Evolutionary conservation across 1,140 invertebrate species (phyloP).

Genomic region (Scaptomyza hsui): DNA sequence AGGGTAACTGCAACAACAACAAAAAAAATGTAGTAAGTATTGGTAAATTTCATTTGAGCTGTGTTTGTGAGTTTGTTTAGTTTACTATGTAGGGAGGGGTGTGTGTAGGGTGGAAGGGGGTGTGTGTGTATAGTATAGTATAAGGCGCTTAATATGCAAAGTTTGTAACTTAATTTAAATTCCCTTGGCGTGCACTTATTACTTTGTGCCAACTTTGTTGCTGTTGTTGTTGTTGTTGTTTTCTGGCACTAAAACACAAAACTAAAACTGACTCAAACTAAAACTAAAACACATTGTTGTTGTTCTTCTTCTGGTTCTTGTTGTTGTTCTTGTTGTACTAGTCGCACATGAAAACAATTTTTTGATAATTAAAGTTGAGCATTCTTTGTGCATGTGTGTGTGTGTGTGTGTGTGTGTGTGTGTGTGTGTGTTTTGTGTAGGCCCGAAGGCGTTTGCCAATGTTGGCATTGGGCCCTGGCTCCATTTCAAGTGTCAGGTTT

Average conservation of each 20-base stretch:
- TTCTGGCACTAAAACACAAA: conserved; percentile 38
- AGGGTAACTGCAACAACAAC: conserved; percentile 24
- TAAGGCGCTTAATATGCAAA: conserved; percentile 61
- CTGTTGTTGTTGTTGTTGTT: conserved; percentile 21
- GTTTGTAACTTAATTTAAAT: conserved; percentile 63
- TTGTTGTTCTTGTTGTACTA: neutral
- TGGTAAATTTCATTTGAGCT: conserved; percentile 42
- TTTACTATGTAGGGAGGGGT: neutral
- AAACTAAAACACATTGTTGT: conserved; percentile 46
- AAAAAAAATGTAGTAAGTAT: too few relatives aligned
- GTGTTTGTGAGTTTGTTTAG: conserved; percentile 38
- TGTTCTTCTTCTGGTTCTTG: too few relatives aligned
- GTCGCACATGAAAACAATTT: conserved; percentile 59
- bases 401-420: conserved; percentile 3
- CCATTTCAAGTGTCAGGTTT: conserved; percentile 53
- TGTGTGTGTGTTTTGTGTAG: neutral
- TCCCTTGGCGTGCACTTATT: conserved; percentile 57
- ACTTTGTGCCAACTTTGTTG: conserved; percentile 53
- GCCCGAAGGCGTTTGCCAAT: conserved; percentile 39
- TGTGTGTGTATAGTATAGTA: conserved; percentile 5
- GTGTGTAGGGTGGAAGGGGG: neutral
- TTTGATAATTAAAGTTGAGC: conserved; percentile 60
- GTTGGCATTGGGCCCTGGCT: conserved; percentile 49
- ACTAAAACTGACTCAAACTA: conserved; percentile 29
- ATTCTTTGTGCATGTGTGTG: too few relatives aligned